Conservation (phyloP, 2,797 vertebrate genomes). For the Neopelma chrysocephalum region DNA sequence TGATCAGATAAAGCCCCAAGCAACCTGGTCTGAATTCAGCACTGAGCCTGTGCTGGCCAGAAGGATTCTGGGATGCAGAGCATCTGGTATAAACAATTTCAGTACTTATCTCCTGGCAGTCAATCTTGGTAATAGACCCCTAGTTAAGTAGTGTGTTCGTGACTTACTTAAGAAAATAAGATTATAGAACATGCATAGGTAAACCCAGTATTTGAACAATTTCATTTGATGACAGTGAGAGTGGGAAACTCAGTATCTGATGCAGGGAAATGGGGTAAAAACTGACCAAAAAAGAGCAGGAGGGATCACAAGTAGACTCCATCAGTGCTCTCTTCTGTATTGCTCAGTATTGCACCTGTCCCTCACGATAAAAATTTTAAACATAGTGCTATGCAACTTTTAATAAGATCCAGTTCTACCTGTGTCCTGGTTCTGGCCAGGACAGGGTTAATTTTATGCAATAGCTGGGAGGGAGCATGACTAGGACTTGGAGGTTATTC, state of each 20-base stretch:
- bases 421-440: not conserved
- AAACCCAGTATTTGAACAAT: not conserved
- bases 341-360: not conserved
- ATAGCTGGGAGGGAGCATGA: not conserved
- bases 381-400: not conserved
- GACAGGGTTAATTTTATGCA: not conserved
- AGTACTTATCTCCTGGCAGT: not conserved
- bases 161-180: not conserved
- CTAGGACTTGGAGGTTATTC: not conserved
- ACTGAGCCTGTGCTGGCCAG: not conserved
- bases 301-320: not conserved
- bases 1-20: not conserved
- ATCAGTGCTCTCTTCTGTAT: not conserved
- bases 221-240: not conserved
- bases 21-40: not conserved
- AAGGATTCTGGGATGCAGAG: not conserved
- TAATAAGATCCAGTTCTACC: not conserved
- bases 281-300: not conserved
- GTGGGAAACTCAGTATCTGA: not conserved
- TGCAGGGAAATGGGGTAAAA: not conserved
- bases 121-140: not conserved
- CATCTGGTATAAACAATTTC: not conserved
- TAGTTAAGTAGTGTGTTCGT: not conserved
- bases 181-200: not conserved
- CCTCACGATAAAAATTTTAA: not conserved